Evolutionary conservation across 2,113 vertebrate species (phyloP), one percentile per base, ranked within the genome.

Genomic region (Antechinus flavipes): DNA sequence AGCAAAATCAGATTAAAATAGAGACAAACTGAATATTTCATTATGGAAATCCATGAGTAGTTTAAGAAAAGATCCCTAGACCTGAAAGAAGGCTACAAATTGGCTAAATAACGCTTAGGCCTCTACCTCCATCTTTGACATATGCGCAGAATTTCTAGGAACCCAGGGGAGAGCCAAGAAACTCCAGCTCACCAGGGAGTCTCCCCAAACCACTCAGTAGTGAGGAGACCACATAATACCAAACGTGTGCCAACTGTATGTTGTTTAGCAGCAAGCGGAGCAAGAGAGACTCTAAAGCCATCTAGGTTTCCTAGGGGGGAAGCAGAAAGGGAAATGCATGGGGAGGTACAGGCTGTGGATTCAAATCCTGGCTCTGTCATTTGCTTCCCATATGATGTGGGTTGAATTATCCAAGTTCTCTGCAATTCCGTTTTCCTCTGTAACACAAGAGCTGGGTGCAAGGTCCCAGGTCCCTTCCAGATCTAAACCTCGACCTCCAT

Each of bases 1-100:
- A 97, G 94, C 95, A 93, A 94, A 97, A 98, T 94, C 96, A 97
- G 96, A 76, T 97, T 97, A 97, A 97, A 94, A 97, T 50, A 98
- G 97, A 98, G 93, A 94, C 54, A 96, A 92, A 96, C 1, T 4
- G 89, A 97, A 94, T 91, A 91, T 93, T 97, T 97, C 95, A 96
- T 95, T 96, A 89, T 94, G 96, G 90, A 46, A 94, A 94, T 96
- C 47, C 94, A n/a, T 30, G 55, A 90, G 14, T 3, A 92, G 52
- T 89, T 92, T 56, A 92, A 95, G 30, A 56, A 14, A 89, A 95
- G 46, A 16, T 92, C 97, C 89, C 53, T 54, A 97, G 0, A 25
- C 50, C 8, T 55, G 97, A 97, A 97, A 97, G 93, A 94, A 93
- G 46, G n/a, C 35, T 96, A 95, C 0, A 89, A 6, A 96, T 25